A percentile compares a stretch with the other conserved stretches of the same genome.
phyloP scores from a whole-genome alignment of 2,888 invertebrate species.

The Erpobdella octoculata region DNA sequence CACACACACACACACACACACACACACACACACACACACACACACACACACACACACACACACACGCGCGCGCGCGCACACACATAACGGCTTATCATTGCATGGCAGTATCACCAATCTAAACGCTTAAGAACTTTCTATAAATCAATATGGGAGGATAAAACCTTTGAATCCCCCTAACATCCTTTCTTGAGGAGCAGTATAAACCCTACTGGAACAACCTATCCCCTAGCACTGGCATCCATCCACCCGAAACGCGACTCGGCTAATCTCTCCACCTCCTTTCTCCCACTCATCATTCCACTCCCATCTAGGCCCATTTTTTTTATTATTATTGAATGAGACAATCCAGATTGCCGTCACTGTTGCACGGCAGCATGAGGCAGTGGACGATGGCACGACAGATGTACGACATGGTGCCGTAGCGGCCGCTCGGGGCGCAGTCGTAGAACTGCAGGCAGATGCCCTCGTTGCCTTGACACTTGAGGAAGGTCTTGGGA shows the following conservation, averaged over 20 bases:
- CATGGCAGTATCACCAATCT: too few species aligned
- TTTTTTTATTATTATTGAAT: conserved; percentile 32
- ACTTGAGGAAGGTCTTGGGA: conserved; percentile 48
- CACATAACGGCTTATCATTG: not conserved
- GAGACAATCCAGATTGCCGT: conserved; percentile 45
- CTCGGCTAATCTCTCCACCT: too few species aligned
- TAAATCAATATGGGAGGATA: too few species aligned
- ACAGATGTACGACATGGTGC: conserved; percentile 88
- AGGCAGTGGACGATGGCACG: conserved; percentile 49
- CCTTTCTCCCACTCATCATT: too few species aligned
- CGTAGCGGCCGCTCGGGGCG: conserved; percentile 91
- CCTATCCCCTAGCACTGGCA: too few species aligned
- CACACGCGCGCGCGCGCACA: not conserved
- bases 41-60: conserved; percentile 4
- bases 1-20: too few species aligned
- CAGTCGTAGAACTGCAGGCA: conserved; percentile 96
- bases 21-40: not conserved
- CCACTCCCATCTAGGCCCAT: too few species aligned
- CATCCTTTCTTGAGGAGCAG: too few species aligned
- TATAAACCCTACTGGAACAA: too few species aligned
- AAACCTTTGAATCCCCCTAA: too few species aligned
- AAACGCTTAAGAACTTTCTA: too few species aligned
- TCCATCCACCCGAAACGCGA: too few species aligned
- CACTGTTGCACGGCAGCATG: conserved; percentile 40
- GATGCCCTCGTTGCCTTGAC: conserved; percentile 86